Evolutionary conservation across 1,140 invertebrate genomes (phyloP), one percentile per base, ranked within the genome.

Genomic region (Branchinecta lindahli): DNA sequence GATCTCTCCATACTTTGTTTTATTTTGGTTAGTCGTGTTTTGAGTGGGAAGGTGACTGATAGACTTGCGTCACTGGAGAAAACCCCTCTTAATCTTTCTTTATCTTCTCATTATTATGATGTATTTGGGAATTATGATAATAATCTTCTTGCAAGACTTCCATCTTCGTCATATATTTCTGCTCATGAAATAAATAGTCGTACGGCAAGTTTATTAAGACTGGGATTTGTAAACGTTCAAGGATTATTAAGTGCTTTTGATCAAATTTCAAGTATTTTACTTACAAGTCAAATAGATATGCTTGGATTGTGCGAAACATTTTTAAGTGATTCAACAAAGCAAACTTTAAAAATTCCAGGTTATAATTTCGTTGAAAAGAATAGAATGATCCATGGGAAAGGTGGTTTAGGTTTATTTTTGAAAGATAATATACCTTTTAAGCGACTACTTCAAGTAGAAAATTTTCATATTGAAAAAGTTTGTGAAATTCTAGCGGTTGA

Each of bases 401-500:
- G 47, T 52, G 47, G 47, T n/a, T n/a, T 9, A 9, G 47, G 47
- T 9, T 52, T 52, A 52, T 52, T 52, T 52, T 52, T 52, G 47
- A 52, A 52, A 52, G 47, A 52, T 9, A n/a, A n/a, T 9, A n/a
- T 52, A n/a, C 47, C 9, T 52, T 52, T 52, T 52, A 52, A 52
- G n/a, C 47, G 47, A 9, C 47, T 52, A n/a, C 47, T n/a, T 9
- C 9, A 52, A n/a, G 9, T 52, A n/a, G 47, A n/a, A 52, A 52
- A 52, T 9, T 52, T 9, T 52, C 9, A 52, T n/a, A 9, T 52
- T 9, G 47, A 52, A 52, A 52, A 52, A 52, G 9, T 52, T 9
- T 52, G 47, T 52, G 47, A 52, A 52, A 52, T 52, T 52, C n/a
- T 52, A n/a, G 47, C 47, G 9, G 47, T 52, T 52, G 47, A 52